phyloP scores from a whole-genome alignment of 2,888 invertebrate genomes.

The Andrena dorsata region DNA sequence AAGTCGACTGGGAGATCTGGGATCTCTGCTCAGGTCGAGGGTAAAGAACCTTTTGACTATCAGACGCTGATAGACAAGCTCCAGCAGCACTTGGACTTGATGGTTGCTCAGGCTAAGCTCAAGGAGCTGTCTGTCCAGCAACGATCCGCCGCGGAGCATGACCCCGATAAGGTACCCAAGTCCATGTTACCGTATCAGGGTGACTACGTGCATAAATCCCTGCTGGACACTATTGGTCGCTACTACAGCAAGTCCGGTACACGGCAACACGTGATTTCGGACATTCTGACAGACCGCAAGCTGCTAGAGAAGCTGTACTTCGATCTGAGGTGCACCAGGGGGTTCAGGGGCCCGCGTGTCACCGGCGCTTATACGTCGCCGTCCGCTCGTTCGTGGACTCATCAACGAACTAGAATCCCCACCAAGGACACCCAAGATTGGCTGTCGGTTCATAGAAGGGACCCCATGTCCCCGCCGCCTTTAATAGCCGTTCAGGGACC shows the following conservation, averaged over 20 bases:
- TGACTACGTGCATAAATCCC: conserved; percentile 87
- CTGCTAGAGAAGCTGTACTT: conserved; percentile 91
- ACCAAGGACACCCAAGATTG: conserved; percentile 70
- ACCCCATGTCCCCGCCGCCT: conserved; percentile 87
- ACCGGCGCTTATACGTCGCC: conserved; percentile 82
- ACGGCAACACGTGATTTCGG: conserved; percentile 90
- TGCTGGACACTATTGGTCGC: conserved; percentile 89
- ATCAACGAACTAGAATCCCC: conserved; percentile 66
- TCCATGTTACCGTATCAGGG: conserved; percentile 84
- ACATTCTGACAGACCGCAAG: conserved; percentile 90
- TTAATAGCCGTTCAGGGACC: conserved; percentile 89
- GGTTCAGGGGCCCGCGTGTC: conserved; percentile 85
- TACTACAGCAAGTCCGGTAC: conserved; percentile 89
- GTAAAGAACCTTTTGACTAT: conserved; percentile 86
- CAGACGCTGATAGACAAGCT: conserved; percentile 89
- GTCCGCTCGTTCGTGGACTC: conserved; percentile 77
- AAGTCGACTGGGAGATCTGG: conserved; percentile 51
- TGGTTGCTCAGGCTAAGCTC: conserved; percentile 79
- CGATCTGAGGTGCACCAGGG: conserved; percentile 89
- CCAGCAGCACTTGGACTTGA: conserved; percentile 87
- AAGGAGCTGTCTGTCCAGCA: conserved; percentile 58
- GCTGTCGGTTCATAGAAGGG: conserved; percentile 58
- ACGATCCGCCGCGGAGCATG: conserved; percentile 9
- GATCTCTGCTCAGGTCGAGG: conserved; percentile 31
- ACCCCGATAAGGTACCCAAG: conserved; percentile 74